These are phyloP conservation scores for Camponotus floridanus DNA, from an alignment of 1,140 invertebrate genomes.

Conservation along the genomic window DNA sequence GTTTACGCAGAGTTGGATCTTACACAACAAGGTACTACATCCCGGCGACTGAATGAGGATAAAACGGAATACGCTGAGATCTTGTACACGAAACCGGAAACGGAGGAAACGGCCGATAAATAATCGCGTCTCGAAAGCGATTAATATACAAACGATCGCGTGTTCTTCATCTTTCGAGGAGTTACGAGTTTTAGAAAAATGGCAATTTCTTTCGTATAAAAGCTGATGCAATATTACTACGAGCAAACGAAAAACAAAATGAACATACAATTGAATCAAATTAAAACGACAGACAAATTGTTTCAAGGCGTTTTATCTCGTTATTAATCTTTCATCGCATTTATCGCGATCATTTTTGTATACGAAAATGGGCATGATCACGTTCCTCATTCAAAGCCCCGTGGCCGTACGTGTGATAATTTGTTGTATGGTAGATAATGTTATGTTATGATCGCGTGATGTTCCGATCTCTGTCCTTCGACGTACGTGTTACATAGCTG, in stretches of 20 bases:
- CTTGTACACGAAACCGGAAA: conserved; percentile 84
- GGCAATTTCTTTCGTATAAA: background rate
- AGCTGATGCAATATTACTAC: background rate
- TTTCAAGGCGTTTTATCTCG: background rate
- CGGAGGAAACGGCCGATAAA: conserved; percentile 73
- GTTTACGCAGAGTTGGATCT: conserved; percentile 87
- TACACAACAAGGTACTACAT: conserved; percentile 76
- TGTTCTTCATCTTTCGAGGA: background rate
- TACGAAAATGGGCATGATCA: background rate
- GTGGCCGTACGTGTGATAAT: conserved; percentile 49
- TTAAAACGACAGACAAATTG: background rate
- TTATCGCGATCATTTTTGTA: background rate
- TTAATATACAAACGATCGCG: conserved; percentile 10
- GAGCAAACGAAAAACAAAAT: background rate
- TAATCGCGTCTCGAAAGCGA: conserved; percentile 61
- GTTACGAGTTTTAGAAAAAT: background rate
- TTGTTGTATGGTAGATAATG: conserved; percentile 27
- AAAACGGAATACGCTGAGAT: conserved; percentile 88
- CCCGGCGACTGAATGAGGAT: conserved; percentile 83
- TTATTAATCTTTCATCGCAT: background rate
- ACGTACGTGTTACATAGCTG: background rate
- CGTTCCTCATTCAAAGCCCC: background rate
- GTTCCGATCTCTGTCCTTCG: conserved; percentile 20
- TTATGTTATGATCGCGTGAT: conserved; percentile 37
- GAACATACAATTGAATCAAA: background rate